phyloP scores from a whole-genome alignment of 2,888 invertebrate genomes.

The Electrophaes corylata region DNA sequence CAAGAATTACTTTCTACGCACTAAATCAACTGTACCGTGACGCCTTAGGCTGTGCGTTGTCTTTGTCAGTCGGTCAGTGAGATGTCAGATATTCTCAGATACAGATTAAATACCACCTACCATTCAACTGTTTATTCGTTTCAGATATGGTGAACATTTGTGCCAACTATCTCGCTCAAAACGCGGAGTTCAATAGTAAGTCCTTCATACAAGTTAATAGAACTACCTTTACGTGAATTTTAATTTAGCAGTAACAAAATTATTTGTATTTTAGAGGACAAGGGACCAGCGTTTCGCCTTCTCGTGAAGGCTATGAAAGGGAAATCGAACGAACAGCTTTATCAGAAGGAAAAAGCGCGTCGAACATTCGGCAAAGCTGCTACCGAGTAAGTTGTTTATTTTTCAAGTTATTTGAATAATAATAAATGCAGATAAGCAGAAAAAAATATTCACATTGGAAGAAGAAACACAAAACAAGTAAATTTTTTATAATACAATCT shows the following conservation, averaged over 20 bases:
- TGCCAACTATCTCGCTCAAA: slow-evolving; percentile 65
- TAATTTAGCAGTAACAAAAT: neutral
- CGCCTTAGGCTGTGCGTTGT: too few species aligned
- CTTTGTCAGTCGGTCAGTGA: too few species aligned
- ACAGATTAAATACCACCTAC: too few species aligned
- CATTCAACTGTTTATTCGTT: slow-evolving; percentile 37
- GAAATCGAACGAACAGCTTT: slow-evolving; percentile 52
- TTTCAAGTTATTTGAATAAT: neutral
- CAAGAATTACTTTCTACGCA: too few species aligned
- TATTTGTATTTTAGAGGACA: slow-evolving; percentile 56
- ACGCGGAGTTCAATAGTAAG: slow-evolving; percentile 70
- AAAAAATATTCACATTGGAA: too few species aligned
- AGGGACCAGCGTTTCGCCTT: slow-evolving; percentile 64
- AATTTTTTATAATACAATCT: too few species aligned
- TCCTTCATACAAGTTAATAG: too few species aligned
- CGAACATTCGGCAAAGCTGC: slow-evolving; percentile 58
- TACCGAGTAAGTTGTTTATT: slow-evolving; percentile 53
- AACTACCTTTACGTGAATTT: too few species aligned
- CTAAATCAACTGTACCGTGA: too few species aligned
- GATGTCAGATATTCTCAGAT: too few species aligned
- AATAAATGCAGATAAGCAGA: too few species aligned
- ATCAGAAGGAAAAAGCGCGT: slow-evolving; percentile 52
- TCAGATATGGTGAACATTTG: slow-evolving; percentile 67
- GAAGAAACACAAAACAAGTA: too few species aligned
- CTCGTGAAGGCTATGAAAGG: slow-evolving; percentile 56